Evolutionary conservation across 1,140 invertebrate species (phyloP).

Genomic region (Stenopsyche tienmushanensis): DNA sequence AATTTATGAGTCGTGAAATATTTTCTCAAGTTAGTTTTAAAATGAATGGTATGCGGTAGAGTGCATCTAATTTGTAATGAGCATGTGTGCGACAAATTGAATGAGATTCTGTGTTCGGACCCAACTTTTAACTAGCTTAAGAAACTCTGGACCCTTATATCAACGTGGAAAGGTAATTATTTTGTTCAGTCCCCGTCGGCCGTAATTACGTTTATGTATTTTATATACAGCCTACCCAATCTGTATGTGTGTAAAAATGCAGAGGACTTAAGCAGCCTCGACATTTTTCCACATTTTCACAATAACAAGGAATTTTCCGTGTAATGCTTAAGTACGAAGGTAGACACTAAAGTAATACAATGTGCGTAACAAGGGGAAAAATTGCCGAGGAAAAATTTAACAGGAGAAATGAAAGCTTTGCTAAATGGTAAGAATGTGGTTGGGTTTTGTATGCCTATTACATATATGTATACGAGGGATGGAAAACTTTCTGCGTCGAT

Average conservation of each 20-base stretch:
- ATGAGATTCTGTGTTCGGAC: slow-evolving; percentile 24
- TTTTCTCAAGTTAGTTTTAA: too few species aligned
- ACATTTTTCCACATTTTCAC: slow-evolving; percentile 9
- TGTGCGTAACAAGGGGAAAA: slow-evolving; percentile 39
- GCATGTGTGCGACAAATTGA: slow-evolving; percentile 12
- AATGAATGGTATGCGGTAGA: slow-evolving; percentile 37
- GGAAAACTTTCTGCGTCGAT: not conserved
- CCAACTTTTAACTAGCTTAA: slow-evolving; percentile 38
- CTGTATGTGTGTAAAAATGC: not conserved
- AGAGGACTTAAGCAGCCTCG: not conserved
- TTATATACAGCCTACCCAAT: not conserved
- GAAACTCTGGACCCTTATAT: slow-evolving; percentile 33
- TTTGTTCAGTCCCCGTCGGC: not conserved
- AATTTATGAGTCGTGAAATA: too few species aligned
- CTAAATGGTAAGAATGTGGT: slow-evolving; percentile 40
- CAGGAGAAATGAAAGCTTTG: slow-evolving; percentile 40
- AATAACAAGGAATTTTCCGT: slow-evolving; percentile 9
- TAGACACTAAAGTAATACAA: not conserved
- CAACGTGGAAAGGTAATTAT: slow-evolving; percentile 36
- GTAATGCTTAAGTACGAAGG: not conserved
- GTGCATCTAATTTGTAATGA: slow-evolving; percentile 37
- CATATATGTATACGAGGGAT: not conserved
- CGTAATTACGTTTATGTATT: not conserved
- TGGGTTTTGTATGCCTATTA: not conserved
- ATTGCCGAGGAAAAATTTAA: slow-evolving; percentile 40